Percentiles rank a stretch among this genome's conserved stretches.
These are phyloP conservation scores for Oncopeltus fasciatus DNA, from an alignment of 1,140 invertebrate genomes.

Conservation along the genomic window DNA sequence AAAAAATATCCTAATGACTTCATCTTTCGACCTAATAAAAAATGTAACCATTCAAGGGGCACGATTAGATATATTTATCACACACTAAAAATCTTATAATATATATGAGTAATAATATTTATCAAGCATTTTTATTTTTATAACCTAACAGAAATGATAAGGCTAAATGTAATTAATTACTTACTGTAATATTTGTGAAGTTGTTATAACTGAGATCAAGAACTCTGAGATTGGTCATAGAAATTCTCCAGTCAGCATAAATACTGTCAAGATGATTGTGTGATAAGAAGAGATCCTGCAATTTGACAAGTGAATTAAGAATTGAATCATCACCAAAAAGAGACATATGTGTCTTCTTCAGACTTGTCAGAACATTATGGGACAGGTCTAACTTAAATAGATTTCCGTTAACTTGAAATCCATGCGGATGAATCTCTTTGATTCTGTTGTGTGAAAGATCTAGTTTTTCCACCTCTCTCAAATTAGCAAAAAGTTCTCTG, in stretches of 20 bases:
- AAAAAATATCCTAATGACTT: no score
- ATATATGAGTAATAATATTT: no score
- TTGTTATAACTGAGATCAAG: conserved; percentile 45
- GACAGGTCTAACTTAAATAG: conserved; percentile 34
- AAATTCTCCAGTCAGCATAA: conserved; percentile 42
- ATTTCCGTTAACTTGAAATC: conserved; percentile 30
- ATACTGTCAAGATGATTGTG: conserved; percentile 24
- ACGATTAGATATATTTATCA: no score
- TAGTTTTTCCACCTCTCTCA: conserved; percentile 27
- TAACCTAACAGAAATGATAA: no score
- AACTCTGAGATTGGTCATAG: conserved; percentile 30
- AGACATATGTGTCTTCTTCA: background rate
- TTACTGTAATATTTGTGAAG: conserved; percentile 24
- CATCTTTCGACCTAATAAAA: no score
- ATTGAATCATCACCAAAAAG: background rate
- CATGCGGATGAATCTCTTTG: conserved; percentile 29
- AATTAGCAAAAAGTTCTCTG: conserved; percentile 27
- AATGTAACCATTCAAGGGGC: no score
- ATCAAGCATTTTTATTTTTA: no score
- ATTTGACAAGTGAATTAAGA: background rate
- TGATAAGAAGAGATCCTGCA: conserved; percentile 2
- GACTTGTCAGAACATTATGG: conserved; percentile 25
- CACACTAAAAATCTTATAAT: no score
- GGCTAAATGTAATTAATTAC: conserved; percentile 16
- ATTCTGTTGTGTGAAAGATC: conserved; percentile 32